These are phyloP conservation scores for Alviniconcha strummeri DNA, from an alignment of 2,888 invertebrate species.

Conservation along the genomic window DNA sequence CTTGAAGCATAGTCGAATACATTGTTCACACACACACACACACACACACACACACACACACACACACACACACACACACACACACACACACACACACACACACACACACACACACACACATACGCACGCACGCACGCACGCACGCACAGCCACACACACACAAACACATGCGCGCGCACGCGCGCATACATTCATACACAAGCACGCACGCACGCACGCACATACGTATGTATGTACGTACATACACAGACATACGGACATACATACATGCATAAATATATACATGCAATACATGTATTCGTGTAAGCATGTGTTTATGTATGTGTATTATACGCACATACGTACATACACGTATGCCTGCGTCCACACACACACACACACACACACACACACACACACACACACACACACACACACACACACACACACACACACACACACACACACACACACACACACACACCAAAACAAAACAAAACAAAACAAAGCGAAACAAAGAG, in stretches of 20 bases:
- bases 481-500: not conserved
- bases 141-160: not conserved
- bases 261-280: too few species aligned
- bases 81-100: not conserved
- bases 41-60: not conserved
- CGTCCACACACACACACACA: not conserved
- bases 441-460: not conserved
- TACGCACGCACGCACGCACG: not conserved
- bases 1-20: too few species aligned
- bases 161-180: not conserved
- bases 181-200: too few species aligned
- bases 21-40: not conserved
- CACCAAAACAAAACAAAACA: not conserved
- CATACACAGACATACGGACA: too few species aligned
- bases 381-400: not conserved
- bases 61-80: not conserved
- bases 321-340: too few species aligned
- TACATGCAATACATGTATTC: too few species aligned
- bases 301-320: too few species aligned
- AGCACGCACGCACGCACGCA: too few species aligned
- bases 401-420: not conserved
- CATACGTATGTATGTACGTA: too few species aligned
- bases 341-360: not conserved
- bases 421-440: not conserved
- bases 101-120: not conserved